A percentile compares a stretch with the other conserved stretches of the same genome.
Evolutionary conservation across 2,113 vertebrate species (phyloP).

Genomic region (Strix uralensis): DNA sequence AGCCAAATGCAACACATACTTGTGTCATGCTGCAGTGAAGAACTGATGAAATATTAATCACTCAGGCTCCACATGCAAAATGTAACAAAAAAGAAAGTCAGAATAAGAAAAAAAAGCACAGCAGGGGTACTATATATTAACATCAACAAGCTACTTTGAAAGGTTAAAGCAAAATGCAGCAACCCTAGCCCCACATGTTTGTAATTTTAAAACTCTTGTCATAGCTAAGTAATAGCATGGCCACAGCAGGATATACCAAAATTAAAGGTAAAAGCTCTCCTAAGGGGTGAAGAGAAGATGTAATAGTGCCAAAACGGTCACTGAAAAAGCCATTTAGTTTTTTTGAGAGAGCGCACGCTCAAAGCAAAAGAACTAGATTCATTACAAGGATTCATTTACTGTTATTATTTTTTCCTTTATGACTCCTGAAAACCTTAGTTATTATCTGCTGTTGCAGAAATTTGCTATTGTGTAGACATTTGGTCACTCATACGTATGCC

Average conservation of each 20-base stretch:
- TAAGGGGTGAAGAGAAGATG: constrained; percentile 1
- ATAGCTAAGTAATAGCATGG: constrained; percentile 65
- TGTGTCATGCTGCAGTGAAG: constrained; percentile 48
- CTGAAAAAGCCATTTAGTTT: constrained; percentile 17
- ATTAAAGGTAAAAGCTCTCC: constrained; percentile 59
- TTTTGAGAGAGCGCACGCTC: background rate
- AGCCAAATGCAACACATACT: constrained; percentile 28
- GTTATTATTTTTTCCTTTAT: background rate
- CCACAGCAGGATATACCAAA: constrained; percentile 55
- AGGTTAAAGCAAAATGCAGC: constrained; percentile 49
- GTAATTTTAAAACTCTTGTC: constrained; percentile 65
- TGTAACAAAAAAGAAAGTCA: constrained; percentile 61
- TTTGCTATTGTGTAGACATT: background rate
- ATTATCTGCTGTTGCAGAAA: background rate
- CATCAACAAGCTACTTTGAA: constrained; percentile 59
- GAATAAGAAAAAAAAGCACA: constrained; percentile 43
- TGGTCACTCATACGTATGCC: rapidly evolving
- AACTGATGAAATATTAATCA: constrained; percentile 77
- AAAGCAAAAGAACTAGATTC: background rate
- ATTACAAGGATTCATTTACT: background rate
- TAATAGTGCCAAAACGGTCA: background rate
- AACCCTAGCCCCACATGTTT: constrained; percentile 2
- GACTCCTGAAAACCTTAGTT: background rate
- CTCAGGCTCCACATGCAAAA: constrained; percentile 60
- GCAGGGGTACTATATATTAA: constrained; percentile 52